These are phyloP conservation scores for Pandion haliaetus DNA, from an alignment of 2,113 vertebrate genomes.

Conservation along the genomic window DNA sequence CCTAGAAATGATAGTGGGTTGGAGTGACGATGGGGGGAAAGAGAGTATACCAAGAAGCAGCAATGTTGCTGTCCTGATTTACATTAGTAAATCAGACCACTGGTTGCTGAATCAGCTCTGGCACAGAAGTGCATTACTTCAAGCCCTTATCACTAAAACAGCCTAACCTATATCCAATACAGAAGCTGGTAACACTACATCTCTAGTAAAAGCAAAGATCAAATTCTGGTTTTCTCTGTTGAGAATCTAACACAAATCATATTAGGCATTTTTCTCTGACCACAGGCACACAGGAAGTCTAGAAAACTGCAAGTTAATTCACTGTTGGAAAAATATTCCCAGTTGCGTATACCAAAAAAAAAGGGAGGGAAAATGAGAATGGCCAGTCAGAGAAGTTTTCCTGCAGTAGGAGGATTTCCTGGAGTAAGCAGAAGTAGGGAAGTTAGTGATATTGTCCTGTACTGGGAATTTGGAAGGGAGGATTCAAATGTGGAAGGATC, in stretches of 20 bases:
- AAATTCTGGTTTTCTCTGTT: neutral
- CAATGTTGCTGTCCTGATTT: neutral
- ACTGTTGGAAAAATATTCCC: neutral
- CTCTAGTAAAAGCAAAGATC: neutral
- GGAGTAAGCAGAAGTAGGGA: neutral
- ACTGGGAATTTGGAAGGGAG: neutral
- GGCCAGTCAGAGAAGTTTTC: neutral
- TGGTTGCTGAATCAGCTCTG: neutral
- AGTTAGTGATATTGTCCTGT: neutral
- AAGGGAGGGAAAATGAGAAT: neutral
- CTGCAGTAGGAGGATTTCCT: neutral
- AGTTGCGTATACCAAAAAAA: neutral
- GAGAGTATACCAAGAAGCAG: neutral
- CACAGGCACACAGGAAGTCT: neutral
- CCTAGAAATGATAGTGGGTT: neutral
- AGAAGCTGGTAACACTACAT: neutral
- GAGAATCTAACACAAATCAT: neutral
- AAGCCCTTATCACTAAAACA: neutral
- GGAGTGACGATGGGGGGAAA: neutral
- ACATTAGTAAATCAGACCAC: neutral
- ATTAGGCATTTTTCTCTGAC: neutral
- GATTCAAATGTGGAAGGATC: neutral
- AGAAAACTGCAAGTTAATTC: neutral
- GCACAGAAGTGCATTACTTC: neutral
- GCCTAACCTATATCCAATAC: neutral